Base-by-base conservation (phyloP, 92 coral and sea anemone genomes). In the Heteractis magnifica region DNA sequence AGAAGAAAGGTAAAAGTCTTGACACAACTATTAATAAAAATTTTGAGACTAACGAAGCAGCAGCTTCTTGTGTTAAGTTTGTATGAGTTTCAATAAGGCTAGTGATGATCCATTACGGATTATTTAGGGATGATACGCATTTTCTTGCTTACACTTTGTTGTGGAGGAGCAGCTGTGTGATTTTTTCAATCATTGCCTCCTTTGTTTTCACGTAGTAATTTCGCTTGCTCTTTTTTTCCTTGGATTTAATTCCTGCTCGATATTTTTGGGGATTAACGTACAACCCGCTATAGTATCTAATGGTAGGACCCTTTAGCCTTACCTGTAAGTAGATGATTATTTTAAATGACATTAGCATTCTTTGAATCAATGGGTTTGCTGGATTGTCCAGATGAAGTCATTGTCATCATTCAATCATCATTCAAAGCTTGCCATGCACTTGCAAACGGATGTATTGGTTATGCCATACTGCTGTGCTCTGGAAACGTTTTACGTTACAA, bases 401-500 rank as follows among this genome's bases (percentile, higher is more conserved):
- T 60, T 60, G 68, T 18, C 68, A 60, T 60, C 68, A 10, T 60
- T 16, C 68, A n/a, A n/a, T n/a, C n/a, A 53, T 81, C 5, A 81
- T 81, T 49, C 76, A 72, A 64, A 77, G 82, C 72, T 64, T 84
- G 77, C 53, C 82, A 64, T 14, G 82, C 20, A 84, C 82, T 56
- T 84, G 77, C 65, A 77, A 72, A 59, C 83, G 87, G 49, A 65
- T 77, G 68, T 64, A 64, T 15, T 60, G 62, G 71, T 75, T 84
- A 77, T 68, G 70, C 56, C 82, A 84, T 65, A 78, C 77, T 51
- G 82, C 87, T 77, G 20, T 65, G 82, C 68, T 84, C 56, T 77
- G 83, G 87, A 84, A 84, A 84, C 82, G 83, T 48, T 84, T 84
- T 65, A 77, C 87, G 48, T 78, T 84, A 68, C 77, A 64, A 60